Evolutionary conservation across 2,113 vertebrate species (phyloP), one percentile per base, ranked within the genome.

Genomic region (Corapipo altera): DNA sequence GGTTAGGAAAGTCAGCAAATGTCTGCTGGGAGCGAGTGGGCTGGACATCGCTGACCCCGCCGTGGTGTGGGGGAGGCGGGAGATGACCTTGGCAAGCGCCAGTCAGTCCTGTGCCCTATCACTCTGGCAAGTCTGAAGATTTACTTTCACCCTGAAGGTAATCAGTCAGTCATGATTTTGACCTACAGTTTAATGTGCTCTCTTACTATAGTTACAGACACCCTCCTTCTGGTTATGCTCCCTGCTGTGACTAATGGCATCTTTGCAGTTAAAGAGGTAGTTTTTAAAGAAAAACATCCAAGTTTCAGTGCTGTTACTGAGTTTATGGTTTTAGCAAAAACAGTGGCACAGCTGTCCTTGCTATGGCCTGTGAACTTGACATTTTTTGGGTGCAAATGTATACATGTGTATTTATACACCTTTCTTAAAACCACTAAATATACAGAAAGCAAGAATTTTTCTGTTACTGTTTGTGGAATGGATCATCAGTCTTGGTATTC

Each of bases 161-260:
- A 92, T 93, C 95, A 93, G 84, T 95, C 93, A 85, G 79, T 96
- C 69, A 27, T 96, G 92, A 86, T 91, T 95, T 90, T 90, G 90
- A 95, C 92, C 96, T 94, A 84, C 92, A 88, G 95, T 93, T 95
- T 95, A 94, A 96, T 96, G 92, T 95, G 83, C 88, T 92, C 85
- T 88, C 85, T 83, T 67, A 66, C 92, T 84, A 95, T 61, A 85
- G 79, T 88, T 94, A 88, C 91, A 96, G 95, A 94, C 95, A 94
- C 80, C 92, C 85, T 96, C 93, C 92, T 96, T 91, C 95, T 95
- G 95, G 88, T 95, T 93, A 54, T 61, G 90, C 91, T 96, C 79
- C 92, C 85, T 89, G 93, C 90, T 94, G 95, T 89, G 93, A 96
- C 95, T 93, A 95, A 96, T 88, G 77, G 95, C 92, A 94, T 88